Conservation (phyloP, 2,888 invertebrate genomes). For the Tubulanus polymorphus region DNA sequence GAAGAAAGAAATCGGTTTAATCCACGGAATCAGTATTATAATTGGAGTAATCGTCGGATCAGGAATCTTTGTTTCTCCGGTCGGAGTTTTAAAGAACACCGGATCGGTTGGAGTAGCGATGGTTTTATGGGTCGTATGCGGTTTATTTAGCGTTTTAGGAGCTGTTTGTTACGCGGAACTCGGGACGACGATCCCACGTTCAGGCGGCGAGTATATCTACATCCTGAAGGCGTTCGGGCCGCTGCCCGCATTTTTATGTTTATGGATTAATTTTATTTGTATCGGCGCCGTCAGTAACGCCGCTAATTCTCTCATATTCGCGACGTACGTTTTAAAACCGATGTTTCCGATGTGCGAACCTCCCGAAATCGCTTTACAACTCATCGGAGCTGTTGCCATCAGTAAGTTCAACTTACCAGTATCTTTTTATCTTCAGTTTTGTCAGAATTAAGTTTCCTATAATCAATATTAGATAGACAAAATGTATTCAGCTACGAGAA, state of each 20-base stretch:
- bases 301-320: constrained; percentile 46
- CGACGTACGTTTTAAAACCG: constrained; percentile 46
- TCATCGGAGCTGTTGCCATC: constrained; percentile 40
- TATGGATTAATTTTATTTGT: constrained; percentile 48
- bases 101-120: constrained; percentile 69
- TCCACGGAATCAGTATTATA: constrained; percentile 88
- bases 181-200: constrained; percentile 77
- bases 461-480: too few relatives aligned
- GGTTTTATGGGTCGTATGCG: constrained; percentile 84
- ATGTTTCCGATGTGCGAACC: constrained; percentile 43
- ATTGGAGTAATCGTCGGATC: constrained; percentile 91
- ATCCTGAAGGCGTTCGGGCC: constrained; percentile 47
- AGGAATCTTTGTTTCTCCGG: constrained; percentile 93
- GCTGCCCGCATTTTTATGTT: constrained; percentile 43
- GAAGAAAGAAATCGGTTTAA: constrained; percentile 79
- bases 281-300: constrained; percentile 49
- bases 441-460: too few relatives aligned
- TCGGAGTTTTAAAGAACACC: constrained; percentile 78
- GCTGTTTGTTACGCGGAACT: constrained; percentile 87
- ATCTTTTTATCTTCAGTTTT: too few relatives aligned
- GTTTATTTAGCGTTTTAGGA: constrained; percentile 70
- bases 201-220: constrained; percentile 57
- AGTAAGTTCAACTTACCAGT: constrained; percentile 39
- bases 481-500: too few relatives aligned
- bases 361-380: constrained; percentile 31